Evolutionary conservation across 2,113 vertebrate genomes (phyloP).

Genomic region (Bufo gargarizans): DNA sequence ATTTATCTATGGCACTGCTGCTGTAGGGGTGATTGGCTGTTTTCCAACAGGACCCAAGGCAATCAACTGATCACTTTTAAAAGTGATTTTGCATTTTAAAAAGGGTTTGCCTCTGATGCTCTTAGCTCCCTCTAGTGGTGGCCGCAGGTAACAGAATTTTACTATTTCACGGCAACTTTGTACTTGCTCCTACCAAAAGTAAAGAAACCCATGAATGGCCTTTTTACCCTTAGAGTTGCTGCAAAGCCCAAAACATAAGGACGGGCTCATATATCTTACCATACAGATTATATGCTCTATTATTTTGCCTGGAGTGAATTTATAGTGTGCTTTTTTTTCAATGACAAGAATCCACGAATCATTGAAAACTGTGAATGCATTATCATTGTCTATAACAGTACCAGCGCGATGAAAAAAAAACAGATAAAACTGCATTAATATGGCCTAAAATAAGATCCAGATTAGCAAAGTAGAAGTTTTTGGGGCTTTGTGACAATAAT

Average conservation of each 20-base stretch:
- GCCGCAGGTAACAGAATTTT: too few species aligned
- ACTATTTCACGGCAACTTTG: too few species aligned
- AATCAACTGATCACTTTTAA: too few species aligned
- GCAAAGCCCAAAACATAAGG: neutral
- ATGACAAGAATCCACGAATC: neutral
- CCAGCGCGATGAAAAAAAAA: neutral
- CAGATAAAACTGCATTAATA: neutral
- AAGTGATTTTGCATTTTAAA: too few species aligned
- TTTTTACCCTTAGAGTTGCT: too few species aligned
- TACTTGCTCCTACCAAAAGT: too few species aligned
- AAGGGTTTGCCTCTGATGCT: too few species aligned
- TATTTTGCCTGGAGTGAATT: neutral
- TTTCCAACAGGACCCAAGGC: too few species aligned
- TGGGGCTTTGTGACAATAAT: neutral
- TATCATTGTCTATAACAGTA: neutral
- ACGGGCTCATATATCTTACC: neutral
- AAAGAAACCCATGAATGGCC: too few species aligned
- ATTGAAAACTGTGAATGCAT: neutral
- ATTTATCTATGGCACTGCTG: too few species aligned
- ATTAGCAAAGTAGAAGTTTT: slow-evolving; percentile 1
- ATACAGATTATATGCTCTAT: neutral
- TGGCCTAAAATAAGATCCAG: slow-evolving; percentile 7
- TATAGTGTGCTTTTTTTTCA: neutral
- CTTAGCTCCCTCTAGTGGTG: too few species aligned
- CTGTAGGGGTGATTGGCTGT: too few species aligned